Evolutionary conservation across 2,888 invertebrate species (phyloP), one percentile per base, ranked within the genome.

Genomic region (Penaeus monodon): DNA sequence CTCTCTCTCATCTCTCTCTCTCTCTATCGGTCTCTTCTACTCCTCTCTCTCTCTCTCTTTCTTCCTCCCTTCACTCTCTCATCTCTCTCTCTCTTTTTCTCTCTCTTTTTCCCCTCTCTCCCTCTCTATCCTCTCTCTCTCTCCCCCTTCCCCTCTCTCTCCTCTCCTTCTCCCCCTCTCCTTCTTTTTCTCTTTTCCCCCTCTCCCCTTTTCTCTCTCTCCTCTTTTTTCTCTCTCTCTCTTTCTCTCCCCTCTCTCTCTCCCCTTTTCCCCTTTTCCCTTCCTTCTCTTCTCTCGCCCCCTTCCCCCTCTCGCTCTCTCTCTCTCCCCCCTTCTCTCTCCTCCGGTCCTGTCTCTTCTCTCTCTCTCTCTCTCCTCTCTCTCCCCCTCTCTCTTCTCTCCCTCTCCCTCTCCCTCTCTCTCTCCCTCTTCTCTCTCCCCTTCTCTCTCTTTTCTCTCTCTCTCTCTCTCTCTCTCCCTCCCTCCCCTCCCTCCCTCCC

Each of bases 191-290:
- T 17, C 68, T 17, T 8, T 17, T 10, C 3, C 20, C 2, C 12
- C 3, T 3, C 3, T 3, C 0, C 68, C 10, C n/a, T 29, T 3
- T 8, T 3, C 3, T 20, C 29, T 14, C 22, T 20, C 68, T 14
- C 20, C 3, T 17, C 2, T 3, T 22, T 10, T 12, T 3, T 20
- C 1, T 3, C 17, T 1, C 2, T 2, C n/a, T 17, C 2, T 0
- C 3, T n/a, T 22, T 10, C 17, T n/a, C 3, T n/a, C 24, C 29
- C 3, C n/a, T 68, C 29, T 22, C n/a, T 29, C 29, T 14, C 29
- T 20, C 68, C 3, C 68, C 17, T 29, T 1, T 27, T n/a, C 17
- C 27, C 12, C n/a, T 17, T 12, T 3, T 29, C 12, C 12, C 68
- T 29, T 12, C 17, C 68, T 29, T 17, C 12, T n/a, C 1, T n/a